These are phyloP conservation scores for Cichlasoma orientale DNA, from an alignment of 2,797 vertebrate genomes.

Conservation along the genomic window DNA sequence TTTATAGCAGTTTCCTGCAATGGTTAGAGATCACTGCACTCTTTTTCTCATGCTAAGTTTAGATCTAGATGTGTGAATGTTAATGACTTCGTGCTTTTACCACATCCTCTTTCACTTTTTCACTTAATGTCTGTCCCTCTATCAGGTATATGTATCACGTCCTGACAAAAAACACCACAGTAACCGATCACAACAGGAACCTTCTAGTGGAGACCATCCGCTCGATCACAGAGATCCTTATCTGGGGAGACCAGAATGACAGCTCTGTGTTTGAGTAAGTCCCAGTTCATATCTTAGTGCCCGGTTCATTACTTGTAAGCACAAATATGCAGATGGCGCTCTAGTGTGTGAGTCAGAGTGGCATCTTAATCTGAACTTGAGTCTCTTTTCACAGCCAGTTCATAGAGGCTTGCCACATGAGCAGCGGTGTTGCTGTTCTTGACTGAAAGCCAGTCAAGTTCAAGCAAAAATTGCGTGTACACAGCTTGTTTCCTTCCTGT, in stretches of 20 bases:
- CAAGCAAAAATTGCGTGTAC: not conserved
- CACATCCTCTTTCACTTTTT: not conserved
- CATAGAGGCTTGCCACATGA: too few relatives aligned
- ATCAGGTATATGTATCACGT: constrained; percentile 95
- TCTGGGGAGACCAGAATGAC: constrained; percentile 99
- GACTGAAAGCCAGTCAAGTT: not conserved
- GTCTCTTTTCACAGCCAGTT: not conserved
- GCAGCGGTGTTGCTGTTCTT: too few relatives aligned
- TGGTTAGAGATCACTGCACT: not conserved
- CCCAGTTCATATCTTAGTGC: not conserved
- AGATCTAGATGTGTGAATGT: not conserved
- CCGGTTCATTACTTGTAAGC: not conserved
- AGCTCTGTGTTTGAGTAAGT: constrained; percentile 99
- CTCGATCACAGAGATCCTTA: constrained; percentile 97
- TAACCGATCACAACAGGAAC: constrained; percentile 96
- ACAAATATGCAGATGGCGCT: not conserved
- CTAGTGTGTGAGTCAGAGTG: not conserved
- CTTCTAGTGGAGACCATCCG: constrained; percentile 98
- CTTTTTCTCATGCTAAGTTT: not conserved
- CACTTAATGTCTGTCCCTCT: not conserved
- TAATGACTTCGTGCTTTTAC: not conserved
- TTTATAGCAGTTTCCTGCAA: not conserved
- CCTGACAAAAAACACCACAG: constrained; percentile 96
- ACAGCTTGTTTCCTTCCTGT: not conserved
- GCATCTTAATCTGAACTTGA: not conserved